Evolutionary conservation across 1,140 invertebrate genomes (phyloP).

Genomic region (Anthonomus grandis): DNA sequence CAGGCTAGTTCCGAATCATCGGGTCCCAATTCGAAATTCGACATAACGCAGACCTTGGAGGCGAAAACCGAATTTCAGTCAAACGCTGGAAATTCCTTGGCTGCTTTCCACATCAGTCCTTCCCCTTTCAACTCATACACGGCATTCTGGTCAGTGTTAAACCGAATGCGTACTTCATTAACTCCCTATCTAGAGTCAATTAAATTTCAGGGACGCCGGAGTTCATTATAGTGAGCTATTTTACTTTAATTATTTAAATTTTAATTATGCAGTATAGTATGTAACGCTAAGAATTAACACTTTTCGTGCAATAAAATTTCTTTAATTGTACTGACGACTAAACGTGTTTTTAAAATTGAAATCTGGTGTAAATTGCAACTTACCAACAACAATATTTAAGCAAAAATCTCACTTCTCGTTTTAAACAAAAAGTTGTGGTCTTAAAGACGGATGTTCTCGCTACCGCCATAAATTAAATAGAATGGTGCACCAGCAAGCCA

Average conservation of each 20-base stretch:
- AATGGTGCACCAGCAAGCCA: slow-evolving; percentile 16
- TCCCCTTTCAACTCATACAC: slow-evolving; percentile 19
- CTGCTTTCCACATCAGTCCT: slow-evolving; percentile 16
- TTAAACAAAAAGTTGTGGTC: slow-evolving; percentile 5
- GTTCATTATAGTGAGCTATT: no score
- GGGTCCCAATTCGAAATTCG: slow-evolving; percentile 17
- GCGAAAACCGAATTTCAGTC: slow-evolving; percentile 23
- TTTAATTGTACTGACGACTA: background rate
- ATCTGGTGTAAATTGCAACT: background rate
- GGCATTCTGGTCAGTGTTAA: slow-evolving; percentile 19
- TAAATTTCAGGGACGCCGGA: slow-evolving; percentile 16
- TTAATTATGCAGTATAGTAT: no score
- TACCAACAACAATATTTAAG: no score
- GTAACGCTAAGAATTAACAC: no score
- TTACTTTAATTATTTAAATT: background rate
- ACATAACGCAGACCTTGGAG: slow-evolving; percentile 17
- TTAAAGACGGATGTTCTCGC: slow-evolving; percentile 11
- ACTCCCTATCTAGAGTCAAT: slow-evolving; percentile 15
- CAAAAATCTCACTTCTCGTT: no score
- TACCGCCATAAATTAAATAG: slow-evolving; percentile 14
- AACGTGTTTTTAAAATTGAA: background rate
- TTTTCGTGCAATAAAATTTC: background rate
- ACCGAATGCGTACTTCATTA: slow-evolving; percentile 25
- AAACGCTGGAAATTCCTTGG: slow-evolving; percentile 25
- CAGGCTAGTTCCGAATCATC: no score